Evolutionary conservation across 2,888 invertebrate genomes (phyloP), one percentile per base, ranked within the genome.

Genomic region (Aphodius granarius): DNA sequence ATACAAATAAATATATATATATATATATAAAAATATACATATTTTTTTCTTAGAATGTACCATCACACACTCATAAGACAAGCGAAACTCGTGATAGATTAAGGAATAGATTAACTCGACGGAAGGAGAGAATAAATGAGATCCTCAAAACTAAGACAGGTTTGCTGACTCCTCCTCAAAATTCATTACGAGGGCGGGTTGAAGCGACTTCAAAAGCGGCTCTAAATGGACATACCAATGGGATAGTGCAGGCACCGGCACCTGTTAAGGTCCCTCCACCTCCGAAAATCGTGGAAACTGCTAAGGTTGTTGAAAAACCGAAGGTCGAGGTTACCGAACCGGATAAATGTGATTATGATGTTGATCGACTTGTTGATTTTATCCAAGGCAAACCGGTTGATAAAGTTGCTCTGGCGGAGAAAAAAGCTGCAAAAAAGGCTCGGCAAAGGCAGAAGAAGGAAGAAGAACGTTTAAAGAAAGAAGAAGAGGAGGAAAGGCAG

Each of bases 341-440:
- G 6, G 76, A 76, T 65, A 62, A 75, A 20, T 73, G 75, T 63
- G 77, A 73, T 85, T 20, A 75, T 66, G 77, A 87, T 78, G 86
- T 87, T 75, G 84, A 85, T 66, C 86, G 86, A 65, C 78, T 87
- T 71, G 80, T 87, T 66, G 85, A 86, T 81, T 87, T 84, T 76
- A 87, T 87, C 74, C 87, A 87, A 80, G 87, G 87, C 3, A 82
- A 83, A 71, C 82, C 77, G 19, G 78, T 82, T 9, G 85, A 85
- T 78, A 86, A 86, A 78, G 81, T 84, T 43, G 85, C 84, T 43
- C 75, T 85, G 75, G 86, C 86, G 16, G 81, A 86, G 71, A 94
- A 94, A 87, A 95, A 95, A 84, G 91, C 93, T 0, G 95, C 95
- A n/a, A 95, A 95, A 86, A 94, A 95, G 82, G 94, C 93, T 63